Conservation (phyloP, 2,888 invertebrate genomes). For the Quadroppia sp. region DNA sequence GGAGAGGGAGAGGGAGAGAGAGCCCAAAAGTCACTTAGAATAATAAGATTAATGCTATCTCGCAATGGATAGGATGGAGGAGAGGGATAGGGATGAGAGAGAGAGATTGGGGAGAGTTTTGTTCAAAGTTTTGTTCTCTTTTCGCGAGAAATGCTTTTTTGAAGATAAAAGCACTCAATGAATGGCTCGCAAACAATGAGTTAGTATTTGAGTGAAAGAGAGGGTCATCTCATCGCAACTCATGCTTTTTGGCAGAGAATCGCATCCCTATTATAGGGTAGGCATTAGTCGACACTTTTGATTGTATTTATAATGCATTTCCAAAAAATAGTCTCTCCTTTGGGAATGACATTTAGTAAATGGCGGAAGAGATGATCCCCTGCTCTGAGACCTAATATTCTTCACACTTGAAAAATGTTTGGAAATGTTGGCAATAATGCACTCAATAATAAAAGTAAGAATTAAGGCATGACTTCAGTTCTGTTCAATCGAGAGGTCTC, state of each 20-base stretch:
- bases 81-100: neutral
- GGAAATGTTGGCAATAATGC: neutral
- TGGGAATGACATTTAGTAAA: conserved; percentile 23
- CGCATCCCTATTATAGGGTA: neutral
- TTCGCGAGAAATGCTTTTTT: conserved; percentile 26
- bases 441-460: neutral
- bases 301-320: conserved; percentile 28
- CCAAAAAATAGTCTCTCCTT: conserved; percentile 3
- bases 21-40: conserved; percentile 31
- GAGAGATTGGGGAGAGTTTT: conserved; percentile 11
- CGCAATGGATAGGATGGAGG: neutral
- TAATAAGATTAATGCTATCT: conserved; percentile 33
- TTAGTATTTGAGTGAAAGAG: conserved; percentile 11
- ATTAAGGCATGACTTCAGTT: neutral
- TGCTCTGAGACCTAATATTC: conserved; percentile 4
- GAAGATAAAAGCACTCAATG: conserved; percentile 29
- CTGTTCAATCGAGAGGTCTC: conserved; percentile 1
- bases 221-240: conserved; percentile 30
- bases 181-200: conserved; percentile 24
- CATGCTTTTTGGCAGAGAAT: neutral
- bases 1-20: conserved; percentile 16
- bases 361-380: conserved; percentile 19
- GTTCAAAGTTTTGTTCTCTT: conserved; percentile 4
- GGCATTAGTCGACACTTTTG: conserved; percentile 4
- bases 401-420: neutral